These are phyloP conservation scores for Steinernema scapterisci DNA, from an alignment of 2,888 invertebrate species.

Conservation along the genomic window DNA sequence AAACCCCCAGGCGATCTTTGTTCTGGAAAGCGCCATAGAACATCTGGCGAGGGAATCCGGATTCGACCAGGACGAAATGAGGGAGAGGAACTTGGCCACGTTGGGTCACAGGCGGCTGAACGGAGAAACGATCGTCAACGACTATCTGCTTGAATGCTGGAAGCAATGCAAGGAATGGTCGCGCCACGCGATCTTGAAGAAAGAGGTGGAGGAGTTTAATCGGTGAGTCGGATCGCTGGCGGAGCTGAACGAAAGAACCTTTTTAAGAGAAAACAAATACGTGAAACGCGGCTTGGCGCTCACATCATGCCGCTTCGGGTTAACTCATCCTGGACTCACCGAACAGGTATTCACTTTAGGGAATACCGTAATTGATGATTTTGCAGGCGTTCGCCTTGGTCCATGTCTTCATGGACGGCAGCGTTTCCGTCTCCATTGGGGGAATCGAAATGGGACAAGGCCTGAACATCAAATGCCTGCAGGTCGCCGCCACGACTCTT, in stretches of 20 bases:
- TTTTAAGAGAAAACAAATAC: conserved; percentile 79
- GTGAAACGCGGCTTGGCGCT: conserved; percentile 83
- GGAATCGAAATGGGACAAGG: conserved; percentile 97
- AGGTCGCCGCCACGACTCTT: conserved; percentile 56
- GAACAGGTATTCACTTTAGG: conserved; percentile 71
- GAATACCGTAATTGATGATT: not conserved
- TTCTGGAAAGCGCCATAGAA: conserved; percentile 78
- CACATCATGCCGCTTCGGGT: conserved; percentile 83
- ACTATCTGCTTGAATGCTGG: conserved; percentile 75
- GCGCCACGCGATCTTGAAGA: conserved; percentile 74
- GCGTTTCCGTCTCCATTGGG: conserved; percentile 80
- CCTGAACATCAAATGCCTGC: conserved; percentile 87
- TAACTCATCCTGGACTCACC: conserved; percentile 71
- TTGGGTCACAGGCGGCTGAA: not conserved
- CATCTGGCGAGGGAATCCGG: conserved; percentile 29
- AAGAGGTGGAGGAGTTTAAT: conserved; percentile 77
- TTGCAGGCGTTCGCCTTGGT: conserved; percentile 80
- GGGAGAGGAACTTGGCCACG: conserved; percentile 17
- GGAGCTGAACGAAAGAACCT: conserved; percentile 48
- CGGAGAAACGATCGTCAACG: conserved; percentile 14
- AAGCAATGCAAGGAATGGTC: conserved; percentile 78
- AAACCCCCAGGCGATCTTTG: conserved; percentile 85
- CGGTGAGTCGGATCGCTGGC: conserved; percentile 70
- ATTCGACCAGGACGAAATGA: conserved; percentile 40
- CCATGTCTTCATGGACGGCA: conserved; percentile 80